These are phyloP conservation scores for Tylochromis polylepis DNA, from an alignment of 2,113 vertebrate genomes.

Conservation along the genomic window DNA sequence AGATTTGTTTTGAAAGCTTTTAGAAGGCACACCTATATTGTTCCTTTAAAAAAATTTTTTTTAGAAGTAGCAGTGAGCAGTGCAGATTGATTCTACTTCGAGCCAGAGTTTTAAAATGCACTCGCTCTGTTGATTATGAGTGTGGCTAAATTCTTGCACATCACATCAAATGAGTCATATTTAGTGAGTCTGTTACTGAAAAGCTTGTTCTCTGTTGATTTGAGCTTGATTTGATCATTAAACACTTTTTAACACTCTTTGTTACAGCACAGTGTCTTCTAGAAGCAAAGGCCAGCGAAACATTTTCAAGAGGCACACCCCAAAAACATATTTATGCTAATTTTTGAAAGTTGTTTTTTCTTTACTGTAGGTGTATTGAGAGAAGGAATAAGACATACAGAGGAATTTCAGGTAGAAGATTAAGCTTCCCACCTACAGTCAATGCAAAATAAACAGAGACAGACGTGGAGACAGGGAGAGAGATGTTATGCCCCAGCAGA, in stretches of 20 bases:
- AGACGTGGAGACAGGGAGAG: conserved; percentile 21
- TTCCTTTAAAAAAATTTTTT: not conserved
- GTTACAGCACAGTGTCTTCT: not conserved
- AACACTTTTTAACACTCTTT: not conserved
- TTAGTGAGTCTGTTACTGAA: not conserved
- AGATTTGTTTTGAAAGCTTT: not conserved
- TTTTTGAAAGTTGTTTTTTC: not conserved
- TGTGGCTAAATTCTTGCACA: not conserved
- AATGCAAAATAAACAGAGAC: conserved; percentile 58
- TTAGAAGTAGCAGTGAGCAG: not conserved
- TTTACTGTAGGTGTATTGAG: not conserved
- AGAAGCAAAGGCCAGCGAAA: not conserved
- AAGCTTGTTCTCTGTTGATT: not conserved
- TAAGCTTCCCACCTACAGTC: conserved; percentile 52
- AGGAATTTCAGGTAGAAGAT: conserved; percentile 38
- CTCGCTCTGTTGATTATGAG: not conserved
- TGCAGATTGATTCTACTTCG: not conserved
- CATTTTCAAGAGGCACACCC: not conserved
- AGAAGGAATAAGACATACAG: not conserved
- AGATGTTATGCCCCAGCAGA: conserved; percentile 49
- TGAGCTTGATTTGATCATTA: not conserved
- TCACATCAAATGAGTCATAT: not conserved
- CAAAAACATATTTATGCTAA: not conserved
- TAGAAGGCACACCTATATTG: not conserved
- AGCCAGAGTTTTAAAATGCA: not conserved